Conservation (phyloP, 2,888 invertebrate species). For the Drosophila fulvimacula region DNA sequence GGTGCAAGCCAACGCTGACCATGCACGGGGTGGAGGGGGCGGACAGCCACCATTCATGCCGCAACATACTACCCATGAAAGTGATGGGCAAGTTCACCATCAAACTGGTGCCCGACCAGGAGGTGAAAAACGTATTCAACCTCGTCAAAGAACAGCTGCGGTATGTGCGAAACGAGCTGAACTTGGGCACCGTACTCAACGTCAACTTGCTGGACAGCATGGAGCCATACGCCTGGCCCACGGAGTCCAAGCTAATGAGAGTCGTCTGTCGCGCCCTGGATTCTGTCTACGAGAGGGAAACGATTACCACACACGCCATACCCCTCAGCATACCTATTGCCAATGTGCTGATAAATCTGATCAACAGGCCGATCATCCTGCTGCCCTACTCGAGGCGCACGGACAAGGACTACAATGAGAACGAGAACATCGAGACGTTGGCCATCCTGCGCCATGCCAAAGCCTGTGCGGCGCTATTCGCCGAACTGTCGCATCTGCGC, state of each 20-base stretch:
- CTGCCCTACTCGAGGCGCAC: conserved; percentile 41
- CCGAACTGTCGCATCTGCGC: conserved; percentile 30
- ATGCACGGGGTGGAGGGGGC: conserved; percentile 58
- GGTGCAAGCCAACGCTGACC: conserved; percentile 47
- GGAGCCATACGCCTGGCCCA: conserved; percentile 32
- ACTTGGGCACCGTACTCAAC: conserved; percentile 22
- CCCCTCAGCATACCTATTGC: conserved; percentile 50
- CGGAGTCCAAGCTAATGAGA: not conserved
- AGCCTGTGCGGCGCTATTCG: conserved; percentile 31
- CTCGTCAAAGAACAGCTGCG: conserved; percentile 23
- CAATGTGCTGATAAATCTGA: conserved; percentile 32
- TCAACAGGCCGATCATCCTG: conserved; percentile 41
- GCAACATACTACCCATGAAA: conserved; percentile 35
- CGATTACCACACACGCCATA: conserved; percentile 32
- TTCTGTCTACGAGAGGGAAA: conserved; percentile 1
- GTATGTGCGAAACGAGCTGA: rapidly evolving
- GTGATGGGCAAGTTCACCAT: conserved; percentile 54
- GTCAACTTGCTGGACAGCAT: conserved; percentile 27
- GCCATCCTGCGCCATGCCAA: conserved; percentile 32
- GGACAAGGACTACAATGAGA: conserved; percentile 35
- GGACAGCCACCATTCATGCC: conserved; percentile 16
- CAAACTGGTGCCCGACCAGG: conserved; percentile 55
- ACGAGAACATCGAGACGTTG: conserved; percentile 37
- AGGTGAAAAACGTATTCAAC: not conserved
- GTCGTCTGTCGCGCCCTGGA: conserved; percentile 11